Evolutionary conservation across 2,797 vertebrate genomes (phyloP).

Genomic region (Tokudaia muenninki): DNA sequence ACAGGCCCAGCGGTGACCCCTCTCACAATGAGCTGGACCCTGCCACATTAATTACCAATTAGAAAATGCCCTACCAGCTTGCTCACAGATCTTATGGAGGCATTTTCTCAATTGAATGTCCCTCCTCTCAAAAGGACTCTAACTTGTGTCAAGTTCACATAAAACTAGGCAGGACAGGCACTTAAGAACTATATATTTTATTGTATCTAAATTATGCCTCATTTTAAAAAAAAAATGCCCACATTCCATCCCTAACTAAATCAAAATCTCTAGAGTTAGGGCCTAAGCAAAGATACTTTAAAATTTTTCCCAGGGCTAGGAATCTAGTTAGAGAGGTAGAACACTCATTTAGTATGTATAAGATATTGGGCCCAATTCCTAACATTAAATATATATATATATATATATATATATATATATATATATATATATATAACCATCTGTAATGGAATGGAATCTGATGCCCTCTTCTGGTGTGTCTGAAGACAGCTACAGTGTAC

Average conservation of each 20-base stretch:
- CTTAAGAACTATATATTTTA: not conserved
- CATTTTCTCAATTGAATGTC: not conserved
- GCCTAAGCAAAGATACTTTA: constrained; percentile 29
- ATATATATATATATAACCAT: no score
- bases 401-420: no score
- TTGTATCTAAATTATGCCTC: not conserved
- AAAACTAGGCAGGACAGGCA: not conserved
- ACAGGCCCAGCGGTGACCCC: not conserved
- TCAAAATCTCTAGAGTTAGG: constrained; percentile 77
- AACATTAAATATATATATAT: not conserved
- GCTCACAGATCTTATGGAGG: not conserved
- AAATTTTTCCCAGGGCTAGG: not conserved
- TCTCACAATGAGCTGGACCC: no score
- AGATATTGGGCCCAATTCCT: not conserved
- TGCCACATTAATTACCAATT: not conserved
- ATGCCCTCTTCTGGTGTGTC: no score
- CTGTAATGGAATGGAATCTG: no score
- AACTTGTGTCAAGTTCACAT: not conserved
- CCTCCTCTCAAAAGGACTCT: not conserved
- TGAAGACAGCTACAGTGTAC: no score
- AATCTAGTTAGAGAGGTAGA: not conserved
- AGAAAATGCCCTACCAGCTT: not conserved
- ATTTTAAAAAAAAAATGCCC: constrained; percentile 77
- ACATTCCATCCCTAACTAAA: constrained; percentile 91
- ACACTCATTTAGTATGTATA: not conserved